phyloP scores from a whole-genome alignment of 2,113 vertebrate species.

The Pelecanoides urinatrix region DNA sequence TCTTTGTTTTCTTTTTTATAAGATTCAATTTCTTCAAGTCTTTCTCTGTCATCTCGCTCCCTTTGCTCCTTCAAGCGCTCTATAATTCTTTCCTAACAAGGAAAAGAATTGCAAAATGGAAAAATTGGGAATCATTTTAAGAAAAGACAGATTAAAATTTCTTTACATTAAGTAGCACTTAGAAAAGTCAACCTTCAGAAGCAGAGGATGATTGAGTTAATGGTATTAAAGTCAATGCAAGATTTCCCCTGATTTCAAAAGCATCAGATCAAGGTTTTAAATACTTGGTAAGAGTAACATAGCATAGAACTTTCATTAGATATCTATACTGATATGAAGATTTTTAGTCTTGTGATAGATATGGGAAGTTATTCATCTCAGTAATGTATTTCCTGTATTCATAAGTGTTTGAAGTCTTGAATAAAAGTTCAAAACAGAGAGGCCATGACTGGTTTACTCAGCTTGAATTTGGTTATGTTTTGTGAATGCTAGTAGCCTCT shows the following conservation, averaged over 20 bases:
- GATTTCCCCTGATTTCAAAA: not conserved
- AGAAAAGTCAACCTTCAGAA: not conserved
- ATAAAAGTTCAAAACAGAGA: not conserved
- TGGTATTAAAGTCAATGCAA: not conserved
- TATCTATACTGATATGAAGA: not conserved
- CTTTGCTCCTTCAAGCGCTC: constrained; percentile 92
- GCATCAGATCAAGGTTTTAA: not conserved
- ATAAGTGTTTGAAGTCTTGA: not conserved
- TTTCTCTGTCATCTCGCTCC: constrained; percentile 88
- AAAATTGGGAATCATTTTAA: not conserved
- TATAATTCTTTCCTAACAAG: constrained; percentile 91
- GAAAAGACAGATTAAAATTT: not conserved
- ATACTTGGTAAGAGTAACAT: not conserved
- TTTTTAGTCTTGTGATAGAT: not conserved
- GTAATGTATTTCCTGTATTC: not conserved
- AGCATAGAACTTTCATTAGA: not conserved
- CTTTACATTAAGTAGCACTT: not conserved
- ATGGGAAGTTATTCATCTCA: not conserved
- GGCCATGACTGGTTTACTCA: not conserved
- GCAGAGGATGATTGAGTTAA: not conserved
- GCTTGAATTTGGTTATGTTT: not conserved
- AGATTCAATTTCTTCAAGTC: constrained; percentile 88
- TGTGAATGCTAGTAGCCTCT: not conserved
- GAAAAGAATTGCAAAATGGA: not conserved
- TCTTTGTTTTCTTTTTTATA: constrained; percentile 94